Conservation (phyloP, 2,113 vertebrate species). For the Romanogobio albipinnatus region DNA sequence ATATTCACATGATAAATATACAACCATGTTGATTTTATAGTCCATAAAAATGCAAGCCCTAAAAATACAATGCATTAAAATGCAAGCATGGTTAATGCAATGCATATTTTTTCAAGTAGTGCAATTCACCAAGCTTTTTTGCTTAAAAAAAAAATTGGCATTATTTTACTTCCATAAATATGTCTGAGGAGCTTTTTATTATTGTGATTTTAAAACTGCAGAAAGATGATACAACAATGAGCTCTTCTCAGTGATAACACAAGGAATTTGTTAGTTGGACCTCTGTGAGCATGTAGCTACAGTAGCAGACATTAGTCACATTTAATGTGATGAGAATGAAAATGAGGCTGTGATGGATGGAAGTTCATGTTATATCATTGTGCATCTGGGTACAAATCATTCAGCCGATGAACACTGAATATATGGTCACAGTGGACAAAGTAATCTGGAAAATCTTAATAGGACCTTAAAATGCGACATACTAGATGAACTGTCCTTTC, state of each 20-base stretch:
- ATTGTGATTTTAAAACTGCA: not conserved
- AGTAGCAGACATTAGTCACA: slow-evolving; percentile 5
- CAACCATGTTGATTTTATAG: too few relatives aligned
- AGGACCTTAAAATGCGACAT: not conserved
- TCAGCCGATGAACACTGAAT: not conserved
- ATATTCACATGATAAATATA: too few relatives aligned
- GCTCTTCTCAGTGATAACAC: not conserved
- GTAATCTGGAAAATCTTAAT: not conserved
- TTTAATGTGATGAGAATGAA: slow-evolving; percentile 6
- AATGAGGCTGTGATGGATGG: slow-evolving; percentile 22
- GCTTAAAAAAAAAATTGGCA: too few relatives aligned
- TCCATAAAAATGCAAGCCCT: too few relatives aligned
- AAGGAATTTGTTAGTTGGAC: not conserved
- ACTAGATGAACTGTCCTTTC: not conserved
- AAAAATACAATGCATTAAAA: too few relatives aligned
- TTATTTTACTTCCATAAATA: not conserved
- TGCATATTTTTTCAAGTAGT: too few relatives aligned
- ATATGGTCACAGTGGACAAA: not conserved
- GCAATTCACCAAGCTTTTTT: too few relatives aligned
- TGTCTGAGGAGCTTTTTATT: not conserved
- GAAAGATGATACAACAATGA: not conserved
- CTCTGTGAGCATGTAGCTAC: not conserved
- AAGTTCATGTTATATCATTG: not conserved
- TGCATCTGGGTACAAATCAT: not conserved
- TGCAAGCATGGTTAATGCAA: too few relatives aligned